Evolutionary conservation across 1,140 invertebrate species (phyloP).

Genomic region (Ditylenchus dipsaci): DNA sequence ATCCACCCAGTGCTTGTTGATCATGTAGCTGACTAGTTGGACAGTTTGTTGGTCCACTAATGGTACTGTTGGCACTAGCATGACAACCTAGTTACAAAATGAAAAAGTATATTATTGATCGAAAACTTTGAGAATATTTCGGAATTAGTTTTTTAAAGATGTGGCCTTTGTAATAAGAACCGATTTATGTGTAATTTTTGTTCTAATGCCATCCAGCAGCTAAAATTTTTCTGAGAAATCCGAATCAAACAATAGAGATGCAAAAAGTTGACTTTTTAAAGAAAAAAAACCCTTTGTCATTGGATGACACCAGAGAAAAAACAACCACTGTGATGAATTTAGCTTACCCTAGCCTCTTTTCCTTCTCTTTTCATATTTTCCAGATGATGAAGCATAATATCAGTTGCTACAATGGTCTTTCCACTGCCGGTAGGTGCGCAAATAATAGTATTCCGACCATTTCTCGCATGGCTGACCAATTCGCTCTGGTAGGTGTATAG

Average conservation of each 20-base stretch:
- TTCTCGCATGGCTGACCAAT: conserved; percentile 35
- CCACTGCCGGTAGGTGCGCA: conserved; percentile 53
- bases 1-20: conserved; percentile 20
- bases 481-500: conserved; percentile 43
- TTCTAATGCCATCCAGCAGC: too few species aligned
- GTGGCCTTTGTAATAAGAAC: too few species aligned
- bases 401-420: conserved; percentile 49
- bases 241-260: too few species aligned
- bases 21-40: conserved; percentile 22
- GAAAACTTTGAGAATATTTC: too few species aligned
- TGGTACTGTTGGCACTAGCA: conserved; percentile 49
- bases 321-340: neutral
- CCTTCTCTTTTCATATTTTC: neutral
- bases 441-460: conserved; percentile 39
- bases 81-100: conserved; percentile 19
- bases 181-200: neutral
- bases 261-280: too few species aligned
- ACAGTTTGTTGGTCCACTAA: conserved; percentile 40
- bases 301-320: too few species aligned
- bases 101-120: neutral
- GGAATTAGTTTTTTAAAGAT: too few species aligned
- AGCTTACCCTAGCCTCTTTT: conserved; percentile 14
- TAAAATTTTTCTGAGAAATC: too few species aligned
- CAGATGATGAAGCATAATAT: conserved; percentile 49
- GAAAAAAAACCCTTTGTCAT: too few species aligned